A percentile compares a stretch with the other conserved stretches of the same genome.
Conservation (phyloP, 1,140 invertebrate genomes). For the Cryptotermes secundus region DNA sequence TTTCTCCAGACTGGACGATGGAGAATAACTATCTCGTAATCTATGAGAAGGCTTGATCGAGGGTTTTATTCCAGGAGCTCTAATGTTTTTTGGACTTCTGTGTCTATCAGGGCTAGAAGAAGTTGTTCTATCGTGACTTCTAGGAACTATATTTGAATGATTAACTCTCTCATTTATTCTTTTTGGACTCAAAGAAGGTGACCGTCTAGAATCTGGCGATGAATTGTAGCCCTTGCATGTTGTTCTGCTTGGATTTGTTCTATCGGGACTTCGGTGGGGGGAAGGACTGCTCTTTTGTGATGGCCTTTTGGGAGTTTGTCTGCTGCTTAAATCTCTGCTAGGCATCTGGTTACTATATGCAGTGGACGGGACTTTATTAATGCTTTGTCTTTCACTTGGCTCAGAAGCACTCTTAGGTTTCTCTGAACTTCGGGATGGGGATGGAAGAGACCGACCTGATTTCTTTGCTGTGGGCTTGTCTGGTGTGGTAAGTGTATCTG, state of each 20-base stretch:
- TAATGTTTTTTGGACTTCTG: neutral
- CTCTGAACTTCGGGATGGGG: neutral
- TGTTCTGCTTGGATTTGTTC: neutral
- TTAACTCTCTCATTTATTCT: neutral
- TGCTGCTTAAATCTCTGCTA: neutral
- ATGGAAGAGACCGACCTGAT: neutral
- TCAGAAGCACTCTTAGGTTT: neutral
- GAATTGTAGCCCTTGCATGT: neutral
- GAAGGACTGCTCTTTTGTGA: neutral
- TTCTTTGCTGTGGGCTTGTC: neutral
- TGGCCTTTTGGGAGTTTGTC: neutral
- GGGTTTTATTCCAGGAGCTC: neutral
- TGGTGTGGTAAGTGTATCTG: neutral
- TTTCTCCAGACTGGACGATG: neutral
- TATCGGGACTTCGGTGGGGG: conserved; percentile 12
- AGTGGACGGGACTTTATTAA: too few relatives aligned
- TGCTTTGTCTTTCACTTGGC: neutral
- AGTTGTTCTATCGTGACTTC: neutral
- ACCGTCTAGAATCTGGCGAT: neutral
- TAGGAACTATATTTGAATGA: neutral
- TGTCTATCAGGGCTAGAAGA: neutral
- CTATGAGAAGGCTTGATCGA: neutral
- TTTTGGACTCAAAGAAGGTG: neutral
- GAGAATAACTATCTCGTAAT: neutral
- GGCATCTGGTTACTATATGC: too few relatives aligned